Evolutionary conservation across 1,140 invertebrate genomes (phyloP).

Genomic region (Calephelis nemesis): DNA sequence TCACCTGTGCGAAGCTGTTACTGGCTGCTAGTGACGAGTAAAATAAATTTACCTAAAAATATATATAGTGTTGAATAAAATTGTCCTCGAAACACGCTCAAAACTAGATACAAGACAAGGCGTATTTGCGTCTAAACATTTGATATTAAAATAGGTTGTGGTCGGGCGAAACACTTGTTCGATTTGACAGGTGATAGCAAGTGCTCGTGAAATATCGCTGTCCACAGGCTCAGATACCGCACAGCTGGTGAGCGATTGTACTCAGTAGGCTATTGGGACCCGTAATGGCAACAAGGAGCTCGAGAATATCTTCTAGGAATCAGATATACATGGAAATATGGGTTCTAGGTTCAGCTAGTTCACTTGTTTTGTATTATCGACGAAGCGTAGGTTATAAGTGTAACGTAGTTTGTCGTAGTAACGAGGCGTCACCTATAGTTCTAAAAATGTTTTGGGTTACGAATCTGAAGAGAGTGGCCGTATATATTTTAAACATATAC

Average conservation of each 20-base stretch:
- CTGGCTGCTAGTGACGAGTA: too few relatives aligned
- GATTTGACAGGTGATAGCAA: conserved; percentile 73
- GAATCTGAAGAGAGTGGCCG: too few relatives aligned
- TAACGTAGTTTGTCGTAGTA: too few relatives aligned
- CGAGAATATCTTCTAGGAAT: conserved; percentile 12
- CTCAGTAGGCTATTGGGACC: conserved; percentile 31
- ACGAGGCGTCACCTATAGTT: too few relatives aligned
- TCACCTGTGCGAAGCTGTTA: too few relatives aligned
- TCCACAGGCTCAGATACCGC: conserved; percentile 41
- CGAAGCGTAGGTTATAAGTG: too few relatives aligned
- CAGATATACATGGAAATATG: conserved; percentile 6
- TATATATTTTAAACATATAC: too few relatives aligned
- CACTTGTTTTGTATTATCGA: background rate
- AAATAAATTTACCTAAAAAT: conserved; percentile 5
- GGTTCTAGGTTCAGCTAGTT: background rate
- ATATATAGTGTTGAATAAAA: conserved; percentile 18
- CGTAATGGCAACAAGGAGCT: conserved; percentile 13
- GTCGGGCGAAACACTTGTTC: conserved; percentile 66
- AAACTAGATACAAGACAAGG: conserved; percentile 39
- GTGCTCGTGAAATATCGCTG: conserved; percentile 60
- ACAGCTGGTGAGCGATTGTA: conserved; percentile 46
- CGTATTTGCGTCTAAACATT: conserved; percentile 59
- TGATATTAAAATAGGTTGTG: conserved; percentile 69
- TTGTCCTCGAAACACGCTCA: conserved; percentile 25
- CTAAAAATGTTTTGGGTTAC: too few relatives aligned